Evolutionary conservation across 2,888 invertebrate species (phyloP), one percentile per base, ranked within the genome.

Genomic region (Archips xylosteana): DNA sequence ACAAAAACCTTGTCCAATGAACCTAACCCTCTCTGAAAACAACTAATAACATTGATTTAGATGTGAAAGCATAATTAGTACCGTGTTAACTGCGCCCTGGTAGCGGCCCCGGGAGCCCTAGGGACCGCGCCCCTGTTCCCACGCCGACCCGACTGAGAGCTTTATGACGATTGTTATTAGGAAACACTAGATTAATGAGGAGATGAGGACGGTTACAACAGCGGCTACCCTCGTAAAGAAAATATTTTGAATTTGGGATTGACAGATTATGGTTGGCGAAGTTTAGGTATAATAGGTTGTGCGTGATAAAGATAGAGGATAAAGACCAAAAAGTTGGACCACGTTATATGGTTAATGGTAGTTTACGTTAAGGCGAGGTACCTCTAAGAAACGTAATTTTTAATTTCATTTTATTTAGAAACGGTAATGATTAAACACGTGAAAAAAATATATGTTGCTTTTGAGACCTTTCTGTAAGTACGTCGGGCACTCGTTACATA

Each of bases 11-110:
- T 12, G 59, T 54, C 23, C 8, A 54, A 15, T n/a, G 49, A 49
- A 15, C 10, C 42, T 39, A 2, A 39, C 63, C 63, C 47, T 13
- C 34, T 32, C 12, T 3, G 12, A 34, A 62, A 45, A 32, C 32
- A 63, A 59, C 42, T 57, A 13, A 32, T 45, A 57, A 67, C 57
- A 67, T 54, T 67, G 57, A 67, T 67, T 67, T 67, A 67, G 67
- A 32, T 59, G 67, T 66, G 65, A 54, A 49, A 45, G 45, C 45
- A 10, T 39, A 42, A 45, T 45, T 42, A 59, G 59, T 34, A n/a
- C 15, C 61, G 39, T 49, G 49, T 49, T 36, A 34, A 10, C 67
- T 34, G 34, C 45, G 45, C 42, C 32, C 65, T 54, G 51, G 59
- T 59, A 47, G 47, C 59, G 47, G 47, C 47, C 54, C 51, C 39